Percentiles rank a stretch among this genome's conserved stretches.
Conservation (phyloP, 2,888 invertebrate genomes). For the Diarsia dahlii region DNA sequence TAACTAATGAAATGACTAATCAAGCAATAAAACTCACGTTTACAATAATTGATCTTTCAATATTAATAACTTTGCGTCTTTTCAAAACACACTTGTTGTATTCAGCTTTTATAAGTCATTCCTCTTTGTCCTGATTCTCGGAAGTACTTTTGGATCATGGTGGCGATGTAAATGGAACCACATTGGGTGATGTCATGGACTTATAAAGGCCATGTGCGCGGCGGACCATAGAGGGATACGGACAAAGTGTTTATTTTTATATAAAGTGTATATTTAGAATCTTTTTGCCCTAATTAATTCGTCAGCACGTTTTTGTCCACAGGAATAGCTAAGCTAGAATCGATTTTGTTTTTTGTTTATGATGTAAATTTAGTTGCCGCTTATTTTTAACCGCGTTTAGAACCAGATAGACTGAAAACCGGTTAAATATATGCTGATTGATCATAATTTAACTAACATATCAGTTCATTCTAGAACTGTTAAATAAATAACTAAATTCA, state of each 20-base stretch:
- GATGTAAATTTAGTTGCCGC: neutral
- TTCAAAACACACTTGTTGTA: constrained; percentile 37
- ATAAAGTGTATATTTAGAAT: constrained; percentile 40
- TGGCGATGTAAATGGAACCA: constrained; percentile 72
- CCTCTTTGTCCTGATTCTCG: constrained; percentile 70
- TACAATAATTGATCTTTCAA: constrained; percentile 44
- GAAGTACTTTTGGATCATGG: constrained; percentile 65
- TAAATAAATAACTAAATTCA: constrained; percentile 33
- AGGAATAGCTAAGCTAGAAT: constrained; percentile 1
- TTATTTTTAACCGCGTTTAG: constrained; percentile 3
- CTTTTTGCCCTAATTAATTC: constrained; percentile 45
- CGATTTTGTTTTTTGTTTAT: constrained; percentile 1
- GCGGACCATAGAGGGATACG: constrained; percentile 74
- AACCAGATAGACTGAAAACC: constrained; percentile 15
- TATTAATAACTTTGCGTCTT: constrained; percentile 37
- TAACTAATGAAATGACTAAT: constrained; percentile 51
- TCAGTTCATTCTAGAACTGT: constrained; percentile 26
- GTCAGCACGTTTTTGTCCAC: constrained; percentile 16
- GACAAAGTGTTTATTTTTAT: constrained; percentile 68
- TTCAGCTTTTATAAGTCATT: constrained; percentile 11
- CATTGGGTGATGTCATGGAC: constrained; percentile 79
- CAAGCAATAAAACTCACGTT: constrained; percentile 42
- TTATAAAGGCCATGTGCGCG: constrained; percentile 76
- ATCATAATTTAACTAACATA: constrained; percentile 14
- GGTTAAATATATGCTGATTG: constrained; percentile 17